Percentiles rank a stretch among this genome's conserved stretches.
phyloP scores from a whole-genome alignment of 2,797 vertebrate genomes.

The Microchirus variegatus region DNA sequence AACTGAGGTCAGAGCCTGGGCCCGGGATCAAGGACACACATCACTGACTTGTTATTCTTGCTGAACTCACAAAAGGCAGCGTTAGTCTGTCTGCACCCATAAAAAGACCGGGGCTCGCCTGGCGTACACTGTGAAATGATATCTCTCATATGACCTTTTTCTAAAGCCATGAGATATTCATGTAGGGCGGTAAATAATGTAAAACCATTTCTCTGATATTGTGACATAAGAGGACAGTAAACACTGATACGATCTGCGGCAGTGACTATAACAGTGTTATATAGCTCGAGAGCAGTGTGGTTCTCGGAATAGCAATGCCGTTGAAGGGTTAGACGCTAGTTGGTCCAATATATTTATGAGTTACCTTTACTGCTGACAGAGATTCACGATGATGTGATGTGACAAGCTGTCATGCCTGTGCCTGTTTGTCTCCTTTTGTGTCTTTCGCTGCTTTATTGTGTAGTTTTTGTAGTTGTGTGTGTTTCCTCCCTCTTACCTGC shows the following conservation, averaged over 20 bases:
- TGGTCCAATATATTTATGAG: background rate
- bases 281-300: rapidly evolving
- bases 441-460: no score
- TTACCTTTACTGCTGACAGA: background rate
- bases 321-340: background rate
- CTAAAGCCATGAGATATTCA: constrained; percentile 10
- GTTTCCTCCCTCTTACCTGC: no score
- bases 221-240: constrained; percentile 2
- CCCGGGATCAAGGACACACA: constrained; percentile 52
- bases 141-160: constrained; percentile 13
- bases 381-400: background rate
- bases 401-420: no score
- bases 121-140: constrained; percentile 21
- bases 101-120: constrained; percentile 9
- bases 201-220: constrained; percentile 9
- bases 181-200: constrained; percentile 11
- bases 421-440: no score
- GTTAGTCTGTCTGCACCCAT: constrained; percentile 7
- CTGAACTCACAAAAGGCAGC: constrained; percentile 36
- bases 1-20: constrained; percentile 38
- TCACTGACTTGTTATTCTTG: constrained; percentile 51
- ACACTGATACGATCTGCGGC: constrained; percentile 1
- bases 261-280: background rate
- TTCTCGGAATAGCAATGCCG: background rate
- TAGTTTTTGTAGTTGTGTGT: no score